Evolutionary conservation across 2,797 vertebrate genomes (phyloP).

Genomic region (Cygnus olor): DNA sequence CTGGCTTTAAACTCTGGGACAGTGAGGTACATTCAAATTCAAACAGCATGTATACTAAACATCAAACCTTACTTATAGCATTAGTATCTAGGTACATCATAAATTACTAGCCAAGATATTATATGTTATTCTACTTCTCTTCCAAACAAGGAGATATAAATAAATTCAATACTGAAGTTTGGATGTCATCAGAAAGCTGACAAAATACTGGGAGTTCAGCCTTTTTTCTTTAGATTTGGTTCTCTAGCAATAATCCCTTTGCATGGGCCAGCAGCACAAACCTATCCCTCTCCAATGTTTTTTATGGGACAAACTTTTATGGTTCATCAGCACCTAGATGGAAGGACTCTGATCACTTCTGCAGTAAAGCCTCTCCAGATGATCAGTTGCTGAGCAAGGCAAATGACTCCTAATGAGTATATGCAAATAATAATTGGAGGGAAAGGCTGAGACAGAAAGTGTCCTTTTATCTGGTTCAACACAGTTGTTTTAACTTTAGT

Average conservation of each 20-base stretch:
- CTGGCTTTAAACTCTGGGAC: background rate
- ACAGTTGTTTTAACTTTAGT: background rate
- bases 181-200: fast-evolving
- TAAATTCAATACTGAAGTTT: background rate
- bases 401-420: background rate
- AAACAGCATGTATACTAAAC: background rate
- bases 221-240: background rate
- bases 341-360: background rate
- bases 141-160: background rate
- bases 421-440: background rate
- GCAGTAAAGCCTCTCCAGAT: background rate
- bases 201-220: background rate
- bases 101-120: background rate
- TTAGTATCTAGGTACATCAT: background rate
- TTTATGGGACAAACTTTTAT: background rate
- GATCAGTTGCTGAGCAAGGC: background rate
- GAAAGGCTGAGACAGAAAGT: background rate
- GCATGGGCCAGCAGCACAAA: fast-evolving
- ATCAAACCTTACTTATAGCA: background rate
- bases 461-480: background rate
- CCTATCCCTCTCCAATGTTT: background rate
- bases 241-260: background rate
- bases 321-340: fast-evolving
- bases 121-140: background rate
- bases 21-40: background rate